Percentiles rank a stretch among this genome's conserved stretches.
Evolutionary conservation across 2,888 invertebrate species (phyloP).

Genomic region (Stictocephala bisonia): DNA sequence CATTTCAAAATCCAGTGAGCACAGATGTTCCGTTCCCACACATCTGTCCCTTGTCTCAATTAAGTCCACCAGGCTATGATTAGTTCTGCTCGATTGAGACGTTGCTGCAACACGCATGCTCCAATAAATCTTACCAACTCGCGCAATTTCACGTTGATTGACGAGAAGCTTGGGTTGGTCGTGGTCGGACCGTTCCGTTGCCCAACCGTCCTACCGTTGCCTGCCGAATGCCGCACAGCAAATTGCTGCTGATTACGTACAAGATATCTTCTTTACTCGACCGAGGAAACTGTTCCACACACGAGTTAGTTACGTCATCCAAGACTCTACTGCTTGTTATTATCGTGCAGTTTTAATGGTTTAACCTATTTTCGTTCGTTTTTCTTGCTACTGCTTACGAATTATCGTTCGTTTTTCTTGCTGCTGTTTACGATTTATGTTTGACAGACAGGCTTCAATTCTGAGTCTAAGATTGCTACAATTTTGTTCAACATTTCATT

Average conservation of each 20-base stretch:
- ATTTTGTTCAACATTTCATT: no score
- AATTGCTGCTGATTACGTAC: conserved; percentile 37
- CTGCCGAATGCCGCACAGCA: background rate
- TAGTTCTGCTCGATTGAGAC: conserved; percentile 41
- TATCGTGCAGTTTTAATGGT: no score
- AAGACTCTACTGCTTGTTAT: no score
- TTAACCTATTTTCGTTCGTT: no score
- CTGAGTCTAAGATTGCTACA: no score
- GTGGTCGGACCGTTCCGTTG: conserved; percentile 1
- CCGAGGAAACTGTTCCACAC: conserved; percentile 34
- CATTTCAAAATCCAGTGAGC: no score
- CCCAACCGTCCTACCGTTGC: conserved; percentile 30
- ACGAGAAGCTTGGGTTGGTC: conserved; percentile 14
- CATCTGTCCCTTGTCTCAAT: conserved; percentile 21
- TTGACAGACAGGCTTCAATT: no score
- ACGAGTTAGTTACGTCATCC: no score
- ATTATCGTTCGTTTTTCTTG: no score
- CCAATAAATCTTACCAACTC: conserved; percentile 32
- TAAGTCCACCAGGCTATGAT: conserved; percentile 12
- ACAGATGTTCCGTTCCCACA: conserved; percentile 27
- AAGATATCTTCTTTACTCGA: conserved; percentile 41
- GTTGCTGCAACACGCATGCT: conserved; percentile 36
- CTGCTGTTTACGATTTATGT: no score
- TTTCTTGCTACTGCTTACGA: no score
- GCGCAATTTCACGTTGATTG: conserved; percentile 36